Evolutionary conservation across 2,797 vertebrate genomes (phyloP).

Genomic region (Melanotaenia nigrans): DNA sequence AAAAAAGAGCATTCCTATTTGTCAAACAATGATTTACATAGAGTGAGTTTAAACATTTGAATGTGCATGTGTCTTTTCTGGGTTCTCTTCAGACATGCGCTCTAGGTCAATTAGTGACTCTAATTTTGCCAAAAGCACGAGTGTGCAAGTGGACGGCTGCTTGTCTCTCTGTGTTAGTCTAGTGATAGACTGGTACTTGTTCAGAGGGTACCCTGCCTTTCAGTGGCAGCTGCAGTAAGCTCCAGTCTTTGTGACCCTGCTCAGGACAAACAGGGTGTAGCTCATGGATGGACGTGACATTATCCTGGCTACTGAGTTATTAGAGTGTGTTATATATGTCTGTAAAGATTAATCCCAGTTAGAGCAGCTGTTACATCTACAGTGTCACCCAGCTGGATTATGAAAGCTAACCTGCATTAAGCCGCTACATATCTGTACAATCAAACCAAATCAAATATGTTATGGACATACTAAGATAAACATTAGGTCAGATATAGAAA

Average conservation of each 20-base stretch:
- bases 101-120: neutral
- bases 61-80: neutral
- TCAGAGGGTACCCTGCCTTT: neutral
- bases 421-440: neutral
- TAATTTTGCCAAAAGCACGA: neutral
- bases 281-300: neutral
- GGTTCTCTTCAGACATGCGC: neutral
- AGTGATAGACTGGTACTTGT: neutral
- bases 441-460: too few species aligned
- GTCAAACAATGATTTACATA: conserved; percentile 8
- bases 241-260: neutral
- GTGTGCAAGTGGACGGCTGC: neutral
- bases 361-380: conserved; percentile 5
- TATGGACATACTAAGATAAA: too few species aligned
- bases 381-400: conserved; percentile 10
- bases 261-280: neutral
- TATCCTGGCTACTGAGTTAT: neutral
- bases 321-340: neutral
- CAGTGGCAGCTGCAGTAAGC: neutral
- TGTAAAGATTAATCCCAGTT: conserved; percentile 10
- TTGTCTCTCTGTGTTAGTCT: neutral
- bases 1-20: neutral
- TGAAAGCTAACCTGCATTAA: neutral
- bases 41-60: neutral
- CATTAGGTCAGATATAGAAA: too few species aligned